Base-by-base conservation (phyloP, 2,888 invertebrate species). In the Perdita meconis region DNA sequence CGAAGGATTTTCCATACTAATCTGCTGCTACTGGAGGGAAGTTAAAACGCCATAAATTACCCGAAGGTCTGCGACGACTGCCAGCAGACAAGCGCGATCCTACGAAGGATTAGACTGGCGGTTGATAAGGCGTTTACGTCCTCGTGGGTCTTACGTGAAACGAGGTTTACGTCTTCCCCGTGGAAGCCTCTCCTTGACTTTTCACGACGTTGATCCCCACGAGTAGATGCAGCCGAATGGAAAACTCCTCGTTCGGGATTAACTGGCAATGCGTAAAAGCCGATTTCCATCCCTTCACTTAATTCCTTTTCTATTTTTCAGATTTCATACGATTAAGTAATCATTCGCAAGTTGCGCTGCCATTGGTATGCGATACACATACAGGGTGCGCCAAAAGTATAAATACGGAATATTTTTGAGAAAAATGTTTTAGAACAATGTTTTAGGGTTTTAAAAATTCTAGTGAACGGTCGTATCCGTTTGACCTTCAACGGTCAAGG, bases 1-100 rank as follows among this genome's bases (percentile, higher is more conserved):
- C 56, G 65, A 36, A 56, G 74, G 74, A 78, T 78, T 80, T 80
- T 57, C 77, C 72, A 70, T 70, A 47, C 75, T 85, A 80, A 86
- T 85, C 83, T 81, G 63, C 65, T n/a, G n/a, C n/a, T n/a, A 61
- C 67, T 63, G 67, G 34, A 22, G 64, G 76, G 73, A 81, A 82
- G 84, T 83, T 80, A 77, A 82, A 86, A 81, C 60, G 77, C 78
- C 84, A 83, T 86, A 87, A 87, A 86, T 85, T 83, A 86, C 71
- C 69, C 4, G 38, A 34, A 36, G 65, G 38, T 38, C 50, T 44
- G 51, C 69, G 67, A 64, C 70, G 74, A 68, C 53, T 74, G 68
- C 47, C 6, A 65, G 69, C 26, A 73, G 81, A 69, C 79, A 76
- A 70, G 60, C 34, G 47, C 74, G 75, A 78, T 78, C 75, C 72